Percentiles rank a stretch among this genome's conserved stretches.
Conservation (phyloP, 1,140 invertebrate species). For the Ectropis grisescens region DNA sequence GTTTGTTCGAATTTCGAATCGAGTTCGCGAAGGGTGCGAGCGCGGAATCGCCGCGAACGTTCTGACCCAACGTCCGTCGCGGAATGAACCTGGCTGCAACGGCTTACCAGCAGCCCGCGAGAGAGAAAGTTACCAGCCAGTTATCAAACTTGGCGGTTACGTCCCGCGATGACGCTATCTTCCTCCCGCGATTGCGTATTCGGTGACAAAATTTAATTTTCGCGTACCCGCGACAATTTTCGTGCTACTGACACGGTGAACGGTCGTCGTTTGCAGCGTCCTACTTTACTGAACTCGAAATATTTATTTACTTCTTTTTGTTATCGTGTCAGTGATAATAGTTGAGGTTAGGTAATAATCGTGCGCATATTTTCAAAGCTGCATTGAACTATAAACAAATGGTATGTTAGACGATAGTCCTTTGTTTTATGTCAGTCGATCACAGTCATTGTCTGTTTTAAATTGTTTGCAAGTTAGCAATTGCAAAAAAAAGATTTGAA, state of each 20-base stretch:
- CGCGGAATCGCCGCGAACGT: slow-evolving; percentile 38
- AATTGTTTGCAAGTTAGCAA: too few relatives aligned
- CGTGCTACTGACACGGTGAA: slow-evolving; percentile 58
- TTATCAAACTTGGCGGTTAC: slow-evolving; percentile 64
- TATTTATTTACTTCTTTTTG: too few relatives aligned
- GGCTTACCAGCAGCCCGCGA: slow-evolving; percentile 6
- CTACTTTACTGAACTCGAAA: slow-evolving; percentile 24
- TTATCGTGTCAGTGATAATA: too few relatives aligned
- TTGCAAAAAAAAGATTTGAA: too few relatives aligned
- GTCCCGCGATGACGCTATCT: slow-evolving; percentile 55
- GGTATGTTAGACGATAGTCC: too few relatives aligned
- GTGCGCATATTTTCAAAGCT: too few relatives aligned
- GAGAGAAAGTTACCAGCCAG: slow-evolving; percentile 60
- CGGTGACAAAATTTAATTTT: slow-evolving; percentile 58
- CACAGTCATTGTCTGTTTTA: too few relatives aligned
- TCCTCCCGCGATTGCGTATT: slow-evolving; percentile 52
- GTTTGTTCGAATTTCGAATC: slow-evolving; percentile 10
- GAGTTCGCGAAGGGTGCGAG: slow-evolving; percentile 17
- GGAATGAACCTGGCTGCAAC: slow-evolving; percentile 38
- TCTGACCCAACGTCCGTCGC: slow-evolving; percentile 29
- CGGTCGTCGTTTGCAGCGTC: slow-evolving; percentile 23
- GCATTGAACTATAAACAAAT: too few relatives aligned
- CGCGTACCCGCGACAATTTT: slow-evolving; percentile 28
- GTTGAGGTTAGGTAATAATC: too few relatives aligned
- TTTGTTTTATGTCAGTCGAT: too few relatives aligned